Evolutionary conservation across 1,140 invertebrate species (phyloP).

Genomic region (Scaptomyza montana): DNA sequence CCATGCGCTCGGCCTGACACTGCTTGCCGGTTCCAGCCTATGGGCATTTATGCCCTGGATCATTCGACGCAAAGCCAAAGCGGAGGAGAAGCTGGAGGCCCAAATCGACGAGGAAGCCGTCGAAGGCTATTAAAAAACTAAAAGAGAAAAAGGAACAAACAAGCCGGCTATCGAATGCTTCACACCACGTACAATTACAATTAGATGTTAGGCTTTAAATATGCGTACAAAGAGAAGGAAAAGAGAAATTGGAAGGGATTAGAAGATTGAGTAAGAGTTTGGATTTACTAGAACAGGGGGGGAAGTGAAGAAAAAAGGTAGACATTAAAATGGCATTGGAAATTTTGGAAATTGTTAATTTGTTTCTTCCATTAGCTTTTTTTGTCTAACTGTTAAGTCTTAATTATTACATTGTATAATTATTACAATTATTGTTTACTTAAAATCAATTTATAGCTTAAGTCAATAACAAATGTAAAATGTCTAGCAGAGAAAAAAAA

Average conservation of each 20-base stretch:
- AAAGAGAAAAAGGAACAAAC: not conserved
- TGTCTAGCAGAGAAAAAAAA: conserved; percentile 35
- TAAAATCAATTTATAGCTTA: conserved; percentile 69
- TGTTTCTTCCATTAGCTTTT: conserved; percentile 67
- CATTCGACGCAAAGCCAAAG: conserved; percentile 68
- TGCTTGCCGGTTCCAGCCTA: conserved; percentile 89
- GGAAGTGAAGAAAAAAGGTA: conserved; percentile 2
- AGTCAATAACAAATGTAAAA: conserved; percentile 39
- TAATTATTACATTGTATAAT: conserved; percentile 70
- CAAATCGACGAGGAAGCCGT: conserved; percentile 61
- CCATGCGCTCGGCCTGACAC: conserved; percentile 88
- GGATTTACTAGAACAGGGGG: not conserved
- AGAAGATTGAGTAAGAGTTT: not conserved
- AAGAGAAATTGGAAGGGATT: not conserved
- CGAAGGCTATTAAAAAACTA: conserved; percentile 49
- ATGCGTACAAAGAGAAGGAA: conserved; percentile 51
- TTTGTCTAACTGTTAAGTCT: conserved; percentile 63
- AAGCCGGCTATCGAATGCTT: conserved; percentile 6
- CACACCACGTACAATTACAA: conserved; percentile 70
- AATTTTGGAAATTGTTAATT: conserved; percentile 60
- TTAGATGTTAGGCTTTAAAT: conserved; percentile 63
- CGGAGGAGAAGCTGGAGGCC: conserved; percentile 51
- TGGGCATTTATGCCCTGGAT: conserved; percentile 91
- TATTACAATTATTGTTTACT: conserved; percentile 69
- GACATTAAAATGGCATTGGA: conserved; percentile 30